Percentiles rank a stretch among this genome's conserved stretches.
These are phyloP conservation scores for Valencia hispanica DNA, from an alignment of 2,797 vertebrate species.

Conservation along the genomic window DNA sequence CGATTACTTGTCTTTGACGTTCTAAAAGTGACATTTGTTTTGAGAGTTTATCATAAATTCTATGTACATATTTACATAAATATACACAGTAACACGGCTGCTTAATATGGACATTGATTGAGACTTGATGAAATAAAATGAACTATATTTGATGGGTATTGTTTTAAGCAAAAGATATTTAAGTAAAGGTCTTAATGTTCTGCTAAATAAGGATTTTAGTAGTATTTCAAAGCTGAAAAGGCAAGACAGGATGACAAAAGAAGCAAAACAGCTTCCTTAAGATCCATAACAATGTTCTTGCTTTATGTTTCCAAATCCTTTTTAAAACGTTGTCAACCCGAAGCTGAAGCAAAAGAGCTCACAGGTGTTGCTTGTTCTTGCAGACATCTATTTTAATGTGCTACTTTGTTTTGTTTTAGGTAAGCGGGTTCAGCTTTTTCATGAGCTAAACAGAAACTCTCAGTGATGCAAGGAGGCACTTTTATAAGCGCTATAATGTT, in stretches of 20 bases:
- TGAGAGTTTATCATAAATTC: background rate
- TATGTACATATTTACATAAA: background rate
- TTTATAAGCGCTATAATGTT: background rate
- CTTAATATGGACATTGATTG: background rate
- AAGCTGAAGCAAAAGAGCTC: background rate
- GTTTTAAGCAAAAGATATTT: background rate
- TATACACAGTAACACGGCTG: background rate
- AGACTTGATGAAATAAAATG: background rate
- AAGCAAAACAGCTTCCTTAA: background rate
- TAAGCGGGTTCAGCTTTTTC: background rate
- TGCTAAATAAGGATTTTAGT: background rate
- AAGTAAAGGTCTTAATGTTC: background rate
- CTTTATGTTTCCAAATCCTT: slow-evolving; percentile 6
- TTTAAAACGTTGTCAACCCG: background rate
- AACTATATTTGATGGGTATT: background rate
- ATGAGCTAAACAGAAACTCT: background rate
- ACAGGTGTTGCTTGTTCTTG: background rate
- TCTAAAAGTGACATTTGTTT: background rate
- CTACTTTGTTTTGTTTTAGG: slow-evolving; percentile 3
- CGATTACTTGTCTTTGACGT: background rate
- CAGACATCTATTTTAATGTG: background rate
- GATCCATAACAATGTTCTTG: background rate
- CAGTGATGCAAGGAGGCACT: background rate
- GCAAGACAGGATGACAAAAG: background rate
- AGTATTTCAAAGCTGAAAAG: background rate